Evolutionary conservation across 2,888 invertebrate genomes (phyloP), one percentile per base, ranked within the genome.

Genomic region (Syrphus vitripennis): DNA sequence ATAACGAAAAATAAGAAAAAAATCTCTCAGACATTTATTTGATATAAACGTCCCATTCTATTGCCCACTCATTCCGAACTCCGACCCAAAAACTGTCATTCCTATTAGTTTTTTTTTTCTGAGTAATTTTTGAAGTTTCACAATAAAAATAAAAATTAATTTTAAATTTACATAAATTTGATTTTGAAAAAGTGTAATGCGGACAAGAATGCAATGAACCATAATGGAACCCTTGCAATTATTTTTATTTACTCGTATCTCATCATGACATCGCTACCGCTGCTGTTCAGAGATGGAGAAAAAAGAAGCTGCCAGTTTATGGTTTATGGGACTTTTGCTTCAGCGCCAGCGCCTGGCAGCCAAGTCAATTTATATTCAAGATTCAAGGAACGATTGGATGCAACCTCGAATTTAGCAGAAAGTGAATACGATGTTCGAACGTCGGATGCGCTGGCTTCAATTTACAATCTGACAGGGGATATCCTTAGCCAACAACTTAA

Each of bases 121-220:
- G 24, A 31, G 5, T 55, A 14, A 70, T 63, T 45, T 67, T 50
- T 67, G 65, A 78, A 82, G 77, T 86, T 86, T 86, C 50, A 63
- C 42, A 55, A 82, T 86, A 86, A 67, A 67, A 65, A 42, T 10
- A 29, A 48, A 59, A 86, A 74, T 77, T 69, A 72, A 63, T 86
- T 71, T 84, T 45, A n/a, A n/a, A n/a, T n/a, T 21, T 57, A 71
- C 63, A 65, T 65, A 61, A 79, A 79, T 83, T 83, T 57, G 40
- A 79, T 45, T 83, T 75, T 37, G 59, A 81, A 72, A 42, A 37
- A 19, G 40, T 26, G 6, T 21, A 37, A 70, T 71, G 57, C 75
- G 29, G 75, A 65, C 71, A 48, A 76, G 74, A 74, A 86, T 86
- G 77, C 82, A 77, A 86, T 86, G 86, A 78, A 70, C 86, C 59